These are phyloP conservation scores for Parotia lawesii DNA, from an alignment of 2,113 vertebrate species.

Conservation along the genomic window DNA sequence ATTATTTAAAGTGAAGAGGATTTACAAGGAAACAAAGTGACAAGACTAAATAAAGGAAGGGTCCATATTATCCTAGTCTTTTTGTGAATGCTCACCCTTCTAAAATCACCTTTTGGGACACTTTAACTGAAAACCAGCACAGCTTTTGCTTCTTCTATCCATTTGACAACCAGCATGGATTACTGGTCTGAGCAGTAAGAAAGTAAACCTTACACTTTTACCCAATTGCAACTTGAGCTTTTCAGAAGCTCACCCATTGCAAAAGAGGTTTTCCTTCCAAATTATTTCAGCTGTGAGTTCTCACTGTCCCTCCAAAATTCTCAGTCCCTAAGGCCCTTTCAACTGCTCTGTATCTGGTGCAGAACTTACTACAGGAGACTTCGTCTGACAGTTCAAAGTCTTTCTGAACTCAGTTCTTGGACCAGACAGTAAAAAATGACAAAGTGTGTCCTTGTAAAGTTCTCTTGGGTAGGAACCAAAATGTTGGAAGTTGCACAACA, in stretches of 20 bases:
- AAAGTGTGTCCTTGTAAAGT: background rate
- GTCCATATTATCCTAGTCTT: background rate
- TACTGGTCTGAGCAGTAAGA: background rate
- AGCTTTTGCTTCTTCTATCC: background rate
- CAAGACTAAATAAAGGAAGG: background rate
- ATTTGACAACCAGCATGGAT: background rate
- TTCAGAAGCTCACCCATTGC: background rate
- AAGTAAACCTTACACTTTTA: background rate
- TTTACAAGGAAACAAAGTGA: background rate
- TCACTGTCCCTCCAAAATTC: background rate
- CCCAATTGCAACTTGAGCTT: background rate
- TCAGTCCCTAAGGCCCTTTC: background rate
- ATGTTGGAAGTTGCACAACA: background rate
- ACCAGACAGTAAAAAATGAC: background rate
- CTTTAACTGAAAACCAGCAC: background rate
- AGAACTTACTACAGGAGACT: background rate
- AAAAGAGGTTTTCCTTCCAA: background rate
- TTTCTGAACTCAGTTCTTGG: background rate
- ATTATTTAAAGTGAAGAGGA: background rate
- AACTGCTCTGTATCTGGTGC: background rate
- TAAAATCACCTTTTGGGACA: background rate
- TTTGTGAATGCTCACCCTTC: background rate
- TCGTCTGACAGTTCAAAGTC: background rate
- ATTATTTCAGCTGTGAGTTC: background rate
- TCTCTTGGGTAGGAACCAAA: background rate